A percentile compares a stretch with the other conserved stretches of the same genome.
phyloP scores from a whole-genome alignment of 2,888 invertebrate genomes.

The Ametastegia equiseti region DNA sequence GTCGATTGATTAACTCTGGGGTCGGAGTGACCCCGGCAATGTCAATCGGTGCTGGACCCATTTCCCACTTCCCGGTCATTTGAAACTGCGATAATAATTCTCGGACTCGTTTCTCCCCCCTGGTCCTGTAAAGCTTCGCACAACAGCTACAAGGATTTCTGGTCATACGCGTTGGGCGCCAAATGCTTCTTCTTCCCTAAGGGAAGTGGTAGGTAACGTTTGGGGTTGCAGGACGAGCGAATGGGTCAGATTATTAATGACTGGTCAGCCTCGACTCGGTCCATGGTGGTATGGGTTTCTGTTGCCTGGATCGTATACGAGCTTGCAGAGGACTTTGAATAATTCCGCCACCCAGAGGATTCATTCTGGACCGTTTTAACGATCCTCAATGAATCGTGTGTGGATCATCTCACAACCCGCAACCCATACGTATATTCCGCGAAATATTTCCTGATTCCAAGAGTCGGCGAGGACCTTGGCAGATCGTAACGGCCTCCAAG shows the following conservation, averaged over 20 bases:
- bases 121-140: background rate
- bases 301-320: too few species aligned
- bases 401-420: too few species aligned
- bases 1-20: background rate
- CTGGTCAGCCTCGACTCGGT: conserved; percentile 74
- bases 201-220: background rate
- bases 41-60: background rate
- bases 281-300: too few species aligned
- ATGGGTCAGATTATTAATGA: conserved; percentile 75
- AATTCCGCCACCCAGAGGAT: too few species aligned
- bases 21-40: background rate
- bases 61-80: background rate
- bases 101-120: background rate
- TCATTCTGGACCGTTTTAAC: too few species aligned
- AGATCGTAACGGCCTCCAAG: background rate
- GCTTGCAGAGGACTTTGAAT: too few species aligned
- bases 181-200: background rate
- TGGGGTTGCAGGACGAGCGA: conserved; percentile 53
- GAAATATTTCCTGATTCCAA: too few species aligned
- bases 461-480: background rate
- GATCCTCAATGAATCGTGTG: too few species aligned
- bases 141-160: conserved; percentile 9
- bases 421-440: too few species aligned
- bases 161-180: conserved; percentile 25
- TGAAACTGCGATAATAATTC: conserved; percentile 17